Evolutionary conservation across 2,888 invertebrate species (phyloP).

Genomic region (Folsomia candida): DNA sequence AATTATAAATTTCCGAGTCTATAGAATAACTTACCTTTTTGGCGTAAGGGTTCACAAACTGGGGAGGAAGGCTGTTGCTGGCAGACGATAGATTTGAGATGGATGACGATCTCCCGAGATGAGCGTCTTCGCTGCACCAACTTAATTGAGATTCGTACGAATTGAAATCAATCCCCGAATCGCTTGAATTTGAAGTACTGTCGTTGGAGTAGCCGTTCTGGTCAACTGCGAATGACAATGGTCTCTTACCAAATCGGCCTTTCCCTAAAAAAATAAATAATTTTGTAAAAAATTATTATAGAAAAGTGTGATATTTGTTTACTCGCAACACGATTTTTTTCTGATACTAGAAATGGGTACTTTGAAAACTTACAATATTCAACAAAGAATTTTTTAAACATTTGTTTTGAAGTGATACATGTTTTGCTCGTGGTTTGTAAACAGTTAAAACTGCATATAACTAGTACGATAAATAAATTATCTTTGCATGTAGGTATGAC

Average conservation of each 20-base stretch:
- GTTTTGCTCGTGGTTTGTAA: too few relatives aligned
- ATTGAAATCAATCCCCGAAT: constrained; percentile 80
- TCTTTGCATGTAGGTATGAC: too few relatives aligned
- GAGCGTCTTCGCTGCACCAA: constrained; percentile 44
- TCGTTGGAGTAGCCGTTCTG: constrained; percentile 58
- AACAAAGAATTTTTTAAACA: too few relatives aligned
- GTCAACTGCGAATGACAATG: constrained; percentile 34
- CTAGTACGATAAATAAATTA: too few relatives aligned
- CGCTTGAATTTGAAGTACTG: constrained; percentile 86
- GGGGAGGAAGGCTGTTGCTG: background rate
- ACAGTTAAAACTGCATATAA: too few relatives aligned
- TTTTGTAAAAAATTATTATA: too few relatives aligned
- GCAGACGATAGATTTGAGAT: background rate
- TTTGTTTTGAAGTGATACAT: too few relatives aligned
- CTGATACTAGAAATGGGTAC: too few relatives aligned
- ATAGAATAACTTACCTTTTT: background rate
- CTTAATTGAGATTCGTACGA: constrained; percentile 46
- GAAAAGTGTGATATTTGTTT: too few relatives aligned
- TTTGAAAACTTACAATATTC: too few relatives aligned
- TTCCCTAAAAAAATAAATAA: constrained; percentile 42
- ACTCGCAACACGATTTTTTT: too few relatives aligned
- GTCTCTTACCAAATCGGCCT: constrained; percentile 49
- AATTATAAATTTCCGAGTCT: too few relatives aligned
- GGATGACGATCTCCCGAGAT: constrained; percentile 13
- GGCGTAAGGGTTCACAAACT: background rate